Percentiles rank a stretch among this genome's conserved stretches.
phyloP scores from a whole-genome alignment of 2,888 invertebrate species.

The Polyommatus iphigenia region DNA sequence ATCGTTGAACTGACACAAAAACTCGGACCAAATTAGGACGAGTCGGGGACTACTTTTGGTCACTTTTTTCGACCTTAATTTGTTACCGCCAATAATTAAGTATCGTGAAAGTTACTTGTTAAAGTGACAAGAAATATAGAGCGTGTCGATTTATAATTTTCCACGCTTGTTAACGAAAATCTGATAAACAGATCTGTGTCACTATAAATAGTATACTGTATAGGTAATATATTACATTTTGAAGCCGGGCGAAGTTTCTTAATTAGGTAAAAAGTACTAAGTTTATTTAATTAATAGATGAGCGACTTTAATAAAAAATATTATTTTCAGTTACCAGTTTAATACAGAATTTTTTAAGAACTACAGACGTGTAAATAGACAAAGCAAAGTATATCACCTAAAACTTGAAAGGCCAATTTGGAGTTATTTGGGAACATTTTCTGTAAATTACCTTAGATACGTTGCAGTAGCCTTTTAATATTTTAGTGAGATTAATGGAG shows the following conservation, averaged over 20 bases:
- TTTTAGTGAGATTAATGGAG: no score
- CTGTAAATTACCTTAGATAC: no score
- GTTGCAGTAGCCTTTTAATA: no score
- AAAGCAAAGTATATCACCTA: no score
- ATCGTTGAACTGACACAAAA: constrained; percentile 53
- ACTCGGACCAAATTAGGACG: constrained; percentile 62
- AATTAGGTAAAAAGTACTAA: background rate
- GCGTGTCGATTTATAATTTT: constrained; percentile 9
- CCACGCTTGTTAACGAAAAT: constrained; percentile 27
- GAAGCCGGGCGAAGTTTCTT: background rate
- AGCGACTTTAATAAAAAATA: no score
- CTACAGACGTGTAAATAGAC: no score
- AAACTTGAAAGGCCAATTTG: no score
- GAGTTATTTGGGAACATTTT: no score
- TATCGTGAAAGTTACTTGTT: constrained; percentile 47
- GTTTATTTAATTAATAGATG: no score
- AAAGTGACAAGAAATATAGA: constrained; percentile 30
- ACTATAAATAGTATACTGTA: background rate
- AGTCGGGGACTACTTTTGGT: constrained; percentile 53
- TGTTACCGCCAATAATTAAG: constrained; percentile 51
- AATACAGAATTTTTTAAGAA: no score
- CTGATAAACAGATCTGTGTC: background rate
- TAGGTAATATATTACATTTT: background rate
- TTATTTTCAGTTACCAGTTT: no score
- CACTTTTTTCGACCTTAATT: constrained; percentile 56